A percentile compares a stretch with the other conserved stretches of the same genome.
phyloP scores from a whole-genome alignment of 2,113 vertebrate genomes.

The Psammodynastes pulverulentus region DNA sequence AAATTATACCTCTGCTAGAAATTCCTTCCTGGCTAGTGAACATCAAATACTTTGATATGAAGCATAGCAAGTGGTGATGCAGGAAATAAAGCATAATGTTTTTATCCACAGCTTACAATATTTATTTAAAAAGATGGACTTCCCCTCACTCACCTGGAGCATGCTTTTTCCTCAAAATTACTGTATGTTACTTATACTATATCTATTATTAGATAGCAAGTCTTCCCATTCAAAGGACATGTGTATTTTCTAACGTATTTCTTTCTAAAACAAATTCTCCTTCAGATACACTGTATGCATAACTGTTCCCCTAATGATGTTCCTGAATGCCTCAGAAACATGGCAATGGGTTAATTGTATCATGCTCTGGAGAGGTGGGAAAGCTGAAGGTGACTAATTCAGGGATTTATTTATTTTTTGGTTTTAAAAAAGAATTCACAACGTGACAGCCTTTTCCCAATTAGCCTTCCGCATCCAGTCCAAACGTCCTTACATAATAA shows the following conservation, averaged over 20 bases:
- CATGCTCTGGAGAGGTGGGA: neutral
- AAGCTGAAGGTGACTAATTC: neutral
- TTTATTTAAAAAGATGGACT: neutral
- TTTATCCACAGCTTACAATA: neutral
- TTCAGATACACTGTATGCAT: neutral
- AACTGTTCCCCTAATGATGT: neutral
- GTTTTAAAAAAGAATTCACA: neutral
- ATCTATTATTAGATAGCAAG: neutral
- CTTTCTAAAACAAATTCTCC: neutral
- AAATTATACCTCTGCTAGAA: neutral
- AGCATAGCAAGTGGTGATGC: neutral
- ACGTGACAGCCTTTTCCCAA: neutral
- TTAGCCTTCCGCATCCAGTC: neutral
- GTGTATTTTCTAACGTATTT: neutral
- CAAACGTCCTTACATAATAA: neutral
- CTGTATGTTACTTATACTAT: neutral
- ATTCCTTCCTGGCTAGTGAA: neutral
- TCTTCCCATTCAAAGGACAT: neutral
- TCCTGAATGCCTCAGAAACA: neutral
- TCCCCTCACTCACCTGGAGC: too few relatives aligned
- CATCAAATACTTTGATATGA: neutral
- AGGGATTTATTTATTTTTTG: neutral
- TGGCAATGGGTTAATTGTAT: neutral
- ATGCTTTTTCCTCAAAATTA: neutral
- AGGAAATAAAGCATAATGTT: neutral